Evolutionary conservation across 2,797 vertebrate species (phyloP).

Genomic region (Manis pentadactyla): DNA sequence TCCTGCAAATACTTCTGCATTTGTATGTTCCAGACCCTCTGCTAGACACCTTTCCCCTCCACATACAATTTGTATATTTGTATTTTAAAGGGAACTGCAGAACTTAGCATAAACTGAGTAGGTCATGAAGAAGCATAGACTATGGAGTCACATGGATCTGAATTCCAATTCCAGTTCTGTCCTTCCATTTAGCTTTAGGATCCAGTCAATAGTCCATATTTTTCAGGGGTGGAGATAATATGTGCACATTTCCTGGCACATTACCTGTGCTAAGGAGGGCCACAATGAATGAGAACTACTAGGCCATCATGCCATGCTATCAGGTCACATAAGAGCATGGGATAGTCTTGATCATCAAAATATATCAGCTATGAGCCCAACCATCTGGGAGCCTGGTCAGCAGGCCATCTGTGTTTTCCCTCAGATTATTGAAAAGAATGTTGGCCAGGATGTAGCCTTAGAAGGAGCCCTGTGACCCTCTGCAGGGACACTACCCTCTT

Average conservation of each 20-base stretch:
- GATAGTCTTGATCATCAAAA: background rate
- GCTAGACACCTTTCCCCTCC: background rate
- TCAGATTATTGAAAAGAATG: conserved; percentile 51
- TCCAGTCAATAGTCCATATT: background rate
- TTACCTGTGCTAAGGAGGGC: background rate
- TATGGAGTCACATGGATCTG: background rate
- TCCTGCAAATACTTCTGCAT: conserved; percentile 7
- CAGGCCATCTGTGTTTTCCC: conserved; percentile 1
- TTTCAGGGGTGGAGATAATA: background rate
- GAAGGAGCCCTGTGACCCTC: background rate
- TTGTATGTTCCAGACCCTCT: background rate
- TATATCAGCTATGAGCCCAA: background rate
- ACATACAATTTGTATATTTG: accelerated
- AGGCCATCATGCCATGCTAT: no score
- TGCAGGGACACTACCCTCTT: background rate
- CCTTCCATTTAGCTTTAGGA: background rate
- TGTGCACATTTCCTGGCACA: background rate
- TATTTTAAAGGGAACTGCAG: background rate
- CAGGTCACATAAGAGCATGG: background rate
- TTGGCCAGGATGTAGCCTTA: background rate
- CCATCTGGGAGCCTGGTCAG: background rate
- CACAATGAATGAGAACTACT: background rate
- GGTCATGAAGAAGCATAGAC: background rate
- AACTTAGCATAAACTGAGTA: background rate
- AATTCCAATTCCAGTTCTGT: background rate